Percentiles rank a stretch among this genome's conserved stretches.
phyloP scores from a whole-genome alignment of 2,797 vertebrate genomes.

The Liasis olivaceus region DNA sequence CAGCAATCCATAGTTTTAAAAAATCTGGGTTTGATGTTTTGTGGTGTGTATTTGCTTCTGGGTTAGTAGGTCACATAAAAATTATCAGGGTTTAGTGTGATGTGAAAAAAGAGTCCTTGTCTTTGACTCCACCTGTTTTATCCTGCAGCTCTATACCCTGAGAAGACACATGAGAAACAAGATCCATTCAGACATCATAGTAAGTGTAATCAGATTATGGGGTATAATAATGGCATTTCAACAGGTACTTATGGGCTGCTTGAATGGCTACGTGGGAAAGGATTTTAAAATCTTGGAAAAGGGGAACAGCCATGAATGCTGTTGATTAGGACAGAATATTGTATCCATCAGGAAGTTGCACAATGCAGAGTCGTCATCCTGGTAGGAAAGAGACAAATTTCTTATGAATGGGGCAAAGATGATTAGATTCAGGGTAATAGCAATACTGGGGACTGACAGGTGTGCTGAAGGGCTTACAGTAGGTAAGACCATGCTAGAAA shows the following conservation, averaged over 20 bases:
- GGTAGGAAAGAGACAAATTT: background rate
- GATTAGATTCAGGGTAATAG: background rate
- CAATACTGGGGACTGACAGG: background rate
- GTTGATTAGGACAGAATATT: background rate
- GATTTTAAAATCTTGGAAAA: background rate
- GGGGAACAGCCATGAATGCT: background rate
- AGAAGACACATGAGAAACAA: constrained; percentile 13
- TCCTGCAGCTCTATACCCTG: constrained; percentile 5
- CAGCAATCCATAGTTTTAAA: background rate
- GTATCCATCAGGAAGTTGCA: background rate
- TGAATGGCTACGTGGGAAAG: background rate
- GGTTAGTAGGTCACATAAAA: background rate
- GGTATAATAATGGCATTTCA: background rate
- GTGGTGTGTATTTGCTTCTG: background rate
- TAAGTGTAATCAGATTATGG: background rate
- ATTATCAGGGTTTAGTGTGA: background rate
- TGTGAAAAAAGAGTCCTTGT: background rate
- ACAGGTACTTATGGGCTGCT: background rate
- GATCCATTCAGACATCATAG: constrained; percentile 1
- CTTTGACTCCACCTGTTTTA: background rate
- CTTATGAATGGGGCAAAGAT: background rate
- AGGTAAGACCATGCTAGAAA: background rate
- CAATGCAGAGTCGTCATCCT: background rate
- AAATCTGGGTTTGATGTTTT: background rate
- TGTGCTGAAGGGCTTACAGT: background rate